Conservation (phyloP, 2,888 invertebrate genomes). For the Watsonalla cultraria region DNA sequence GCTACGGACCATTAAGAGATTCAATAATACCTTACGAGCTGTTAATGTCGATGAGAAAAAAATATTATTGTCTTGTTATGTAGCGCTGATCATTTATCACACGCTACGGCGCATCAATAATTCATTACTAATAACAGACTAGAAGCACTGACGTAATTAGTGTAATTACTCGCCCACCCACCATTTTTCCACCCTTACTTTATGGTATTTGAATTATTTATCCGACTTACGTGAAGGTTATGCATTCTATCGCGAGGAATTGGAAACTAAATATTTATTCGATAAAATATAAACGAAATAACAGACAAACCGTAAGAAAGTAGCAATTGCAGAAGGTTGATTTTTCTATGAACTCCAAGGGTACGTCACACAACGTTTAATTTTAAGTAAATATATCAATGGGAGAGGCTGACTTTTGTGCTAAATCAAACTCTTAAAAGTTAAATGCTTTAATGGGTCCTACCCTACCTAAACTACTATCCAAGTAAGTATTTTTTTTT, state of each 20-base stretch:
- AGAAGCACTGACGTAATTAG: slow-evolving; percentile 71
- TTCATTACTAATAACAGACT: slow-evolving; percentile 64
- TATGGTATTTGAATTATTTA: slow-evolving; percentile 66
- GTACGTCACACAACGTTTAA: slow-evolving; percentile 30
- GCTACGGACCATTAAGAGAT: slow-evolving; percentile 1
- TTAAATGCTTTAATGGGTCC: no score
- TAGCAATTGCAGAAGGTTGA: no score
- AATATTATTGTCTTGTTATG: slow-evolving; percentile 45
- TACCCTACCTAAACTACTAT: no score
- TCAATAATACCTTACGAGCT: not conserved
- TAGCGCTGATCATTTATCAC: slow-evolving; percentile 57
- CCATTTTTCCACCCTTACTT: slow-evolving; percentile 40
- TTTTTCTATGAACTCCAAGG: slow-evolving; percentile 36
- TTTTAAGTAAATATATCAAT: no score
- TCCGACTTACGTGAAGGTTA: slow-evolving; percentile 43
- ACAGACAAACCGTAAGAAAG: no score
- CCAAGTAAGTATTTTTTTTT: no score
- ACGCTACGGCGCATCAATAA: slow-evolving; percentile 63
- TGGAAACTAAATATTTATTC: no score
- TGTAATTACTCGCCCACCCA: slow-evolving; percentile 73
- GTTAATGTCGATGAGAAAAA: slow-evolving; percentile 14
- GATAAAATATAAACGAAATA: no score
- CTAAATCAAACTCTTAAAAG: no score
- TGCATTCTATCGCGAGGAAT: slow-evolving; percentile 24
- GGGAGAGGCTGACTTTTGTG: no score